Percentiles rank a stretch among this genome's conserved stretches.
These are phyloP conservation scores for Limnephilus marmoratus DNA, from an alignment of 2,888 invertebrate genomes.

Conservation along the genomic window DNA sequence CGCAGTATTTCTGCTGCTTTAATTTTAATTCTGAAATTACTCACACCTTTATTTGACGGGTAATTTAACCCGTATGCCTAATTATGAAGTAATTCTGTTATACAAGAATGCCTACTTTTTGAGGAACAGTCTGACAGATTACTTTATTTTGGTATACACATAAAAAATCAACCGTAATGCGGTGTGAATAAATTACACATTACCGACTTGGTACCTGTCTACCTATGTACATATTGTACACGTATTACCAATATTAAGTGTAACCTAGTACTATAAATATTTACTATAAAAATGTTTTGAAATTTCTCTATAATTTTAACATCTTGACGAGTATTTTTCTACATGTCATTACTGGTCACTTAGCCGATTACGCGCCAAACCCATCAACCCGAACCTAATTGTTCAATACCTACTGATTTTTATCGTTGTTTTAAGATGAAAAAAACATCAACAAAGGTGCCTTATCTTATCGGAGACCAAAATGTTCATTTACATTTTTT, in stretches of 20 bases:
- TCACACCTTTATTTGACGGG: constrained; percentile 60
- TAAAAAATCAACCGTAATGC: constrained; percentile 14
- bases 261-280: neutral
- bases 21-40: constrained; percentile 39
- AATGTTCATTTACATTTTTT: too few species aligned
- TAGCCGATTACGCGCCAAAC: too few species aligned
- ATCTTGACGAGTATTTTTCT: neutral
- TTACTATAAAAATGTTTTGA: neutral
- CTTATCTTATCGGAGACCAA: too few species aligned
- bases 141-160: constrained; percentile 40
- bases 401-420: too few species aligned
- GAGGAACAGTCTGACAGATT: constrained; percentile 50
- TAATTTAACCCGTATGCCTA: constrained; percentile 60
- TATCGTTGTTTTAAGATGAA: too few species aligned
- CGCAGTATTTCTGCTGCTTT: neutral
- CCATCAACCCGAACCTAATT: too few species aligned
- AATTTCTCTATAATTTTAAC: neutral
- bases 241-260: neutral
- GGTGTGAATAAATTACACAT: constrained; percentile 36
- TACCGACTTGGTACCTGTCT: neutral
- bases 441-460: too few species aligned
- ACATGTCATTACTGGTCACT: too few species aligned
- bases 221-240: too few species aligned
- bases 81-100: constrained; percentile 39
- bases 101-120: constrained; percentile 37